Percentiles rank a stretch among this genome's conserved stretches.
These are phyloP conservation scores for Oncorhynchus nerka DNA, from an alignment of 2,113 vertebrate genomes.

Conservation along the genomic window DNA sequence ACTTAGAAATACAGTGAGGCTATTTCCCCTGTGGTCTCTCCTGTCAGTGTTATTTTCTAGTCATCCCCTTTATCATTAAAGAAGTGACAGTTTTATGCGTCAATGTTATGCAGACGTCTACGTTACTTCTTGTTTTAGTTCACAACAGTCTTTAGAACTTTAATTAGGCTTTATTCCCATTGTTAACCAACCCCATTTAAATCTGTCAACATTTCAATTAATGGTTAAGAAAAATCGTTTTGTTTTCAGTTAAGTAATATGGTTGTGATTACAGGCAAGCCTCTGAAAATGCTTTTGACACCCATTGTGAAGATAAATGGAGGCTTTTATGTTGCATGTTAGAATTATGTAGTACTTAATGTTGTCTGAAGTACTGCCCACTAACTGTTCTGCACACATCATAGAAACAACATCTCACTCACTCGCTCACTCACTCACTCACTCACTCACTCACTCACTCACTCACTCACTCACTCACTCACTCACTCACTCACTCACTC, in stretches of 20 bases:
- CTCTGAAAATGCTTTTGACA: slow-evolving; percentile 24
- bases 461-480: no score
- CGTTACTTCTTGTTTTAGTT: slow-evolving; percentile 48
- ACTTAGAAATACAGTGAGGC: slow-evolving; percentile 17
- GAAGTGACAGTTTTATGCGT: slow-evolving; percentile 59
- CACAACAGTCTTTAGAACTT: slow-evolving; percentile 43
- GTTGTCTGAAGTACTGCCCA: background rate
- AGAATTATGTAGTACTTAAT: slow-evolving; percentile 1
- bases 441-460: no score
- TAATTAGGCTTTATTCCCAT: slow-evolving; percentile 55
- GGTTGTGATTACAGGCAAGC: slow-evolving; percentile 13
- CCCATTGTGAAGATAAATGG: background rate
- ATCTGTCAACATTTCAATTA: slow-evolving; percentile 43
- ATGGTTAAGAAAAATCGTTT: slow-evolving; percentile 10
- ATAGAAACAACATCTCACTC: no score
- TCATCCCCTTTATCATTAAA: slow-evolving; percentile 55
- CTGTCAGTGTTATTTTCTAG: slow-evolving; percentile 27
- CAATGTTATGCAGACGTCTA: slow-evolving; percentile 44
- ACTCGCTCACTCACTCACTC: no score
- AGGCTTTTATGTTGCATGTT: slow-evolving; percentile 14
- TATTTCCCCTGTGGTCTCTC: slow-evolving; percentile 37
- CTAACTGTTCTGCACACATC: background rate
- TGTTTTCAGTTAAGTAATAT: slow-evolving; percentile 22
- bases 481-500: no score
- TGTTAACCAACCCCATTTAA: slow-evolving; percentile 32